Evolutionary conservation across 1,140 invertebrate genomes (phyloP), one percentile per base, ranked within the genome.

Genomic region (Propsilocerus akamusi): DNA sequence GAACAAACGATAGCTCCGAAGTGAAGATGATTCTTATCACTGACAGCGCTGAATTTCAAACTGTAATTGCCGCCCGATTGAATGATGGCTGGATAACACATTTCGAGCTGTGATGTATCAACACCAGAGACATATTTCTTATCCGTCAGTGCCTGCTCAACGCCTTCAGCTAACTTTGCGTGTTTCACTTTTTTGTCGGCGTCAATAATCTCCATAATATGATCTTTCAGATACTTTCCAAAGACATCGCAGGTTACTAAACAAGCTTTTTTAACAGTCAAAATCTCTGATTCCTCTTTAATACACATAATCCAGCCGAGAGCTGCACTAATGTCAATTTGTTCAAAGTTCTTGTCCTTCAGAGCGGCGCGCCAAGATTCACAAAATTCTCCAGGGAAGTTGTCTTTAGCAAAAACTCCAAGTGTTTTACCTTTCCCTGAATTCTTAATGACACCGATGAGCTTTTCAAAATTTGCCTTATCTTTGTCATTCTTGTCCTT

Each of bases 141-240:
- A 59, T 93, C 88, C 5, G 76, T 76, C 57, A 92, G 77, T 10
- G 93, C 91, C 34, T 80, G 70, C 65, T 98, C 93, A 10, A 97
- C 86, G 24, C 92, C 89, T 72, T 97, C 92, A 0, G 93, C 83
- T 26, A 99, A 67, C 68, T 97, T 97, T 28, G 78, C 78, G 68
- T 99, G 96, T 63, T 86, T 87, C 0, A 87, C 83, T 83, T 95
- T 95, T 83, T 85, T 86, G 61, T 98, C 95, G 6, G 86, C 83
- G 75, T 99, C 96, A 61, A 99, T 95, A 56, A 98, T 93, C 65
- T 97, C 92, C 82, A 98, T 96, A 51, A 99, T 89, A 68, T 98
- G 89, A 68, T 96, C 89, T 68, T 93, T 93, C 6, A 99, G 73
- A 70, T 94, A 96, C 61, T 97, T 97, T 24, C 80, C 87, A 64